These are phyloP conservation scores for Cryptus armator DNA, from an alignment of 2,888 invertebrate genomes.

Conservation along the genomic window DNA sequence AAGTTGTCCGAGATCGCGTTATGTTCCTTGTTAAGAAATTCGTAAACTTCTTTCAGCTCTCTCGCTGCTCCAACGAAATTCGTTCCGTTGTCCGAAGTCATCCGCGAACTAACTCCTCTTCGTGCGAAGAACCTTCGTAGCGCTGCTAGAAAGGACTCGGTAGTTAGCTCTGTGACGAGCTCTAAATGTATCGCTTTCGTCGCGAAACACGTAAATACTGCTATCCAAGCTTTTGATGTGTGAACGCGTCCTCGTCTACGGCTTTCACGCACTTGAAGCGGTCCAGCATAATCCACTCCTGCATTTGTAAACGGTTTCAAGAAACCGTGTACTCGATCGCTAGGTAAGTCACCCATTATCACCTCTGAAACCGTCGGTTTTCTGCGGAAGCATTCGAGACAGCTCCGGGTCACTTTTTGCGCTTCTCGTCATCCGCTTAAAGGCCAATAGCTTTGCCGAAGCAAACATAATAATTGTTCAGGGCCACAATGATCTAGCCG, in stretches of 20 bases:
- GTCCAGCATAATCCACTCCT: conserved; percentile 66
- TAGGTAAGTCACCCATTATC: conserved; percentile 80
- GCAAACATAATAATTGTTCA: conserved; percentile 61
- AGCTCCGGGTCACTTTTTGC: conserved; percentile 70
- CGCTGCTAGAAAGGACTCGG: conserved; percentile 77
- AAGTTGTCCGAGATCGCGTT: conserved; percentile 26
- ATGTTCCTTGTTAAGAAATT: conserved; percentile 12
- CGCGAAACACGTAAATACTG: conserved; percentile 69
- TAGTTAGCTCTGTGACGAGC: conserved; percentile 74
- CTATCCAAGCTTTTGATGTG: conserved; percentile 60
- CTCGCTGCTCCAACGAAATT: conserved; percentile 78
- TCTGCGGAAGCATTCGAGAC: conserved; percentile 75
- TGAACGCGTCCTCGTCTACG: conserved; percentile 51
- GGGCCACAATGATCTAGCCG: conserved; percentile 68
- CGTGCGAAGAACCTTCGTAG: conserved; percentile 76
- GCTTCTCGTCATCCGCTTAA: conserved; percentile 72
- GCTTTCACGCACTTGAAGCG: conserved; percentile 68
- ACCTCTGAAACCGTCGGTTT: conserved; percentile 69
- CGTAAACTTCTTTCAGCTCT: conserved; percentile 39
- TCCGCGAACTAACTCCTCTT: conserved; percentile 73
- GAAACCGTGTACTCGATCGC: conserved; percentile 72
- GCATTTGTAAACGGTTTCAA: conserved; percentile 73
- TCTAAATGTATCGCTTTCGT: conserved; percentile 76
- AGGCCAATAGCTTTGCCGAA: conserved; percentile 76
- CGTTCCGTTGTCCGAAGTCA: conserved; percentile 79